These are phyloP conservation scores for Squalus acanthias DNA, from an alignment of 2,797 vertebrate genomes.

Conservation along the genomic window DNA sequence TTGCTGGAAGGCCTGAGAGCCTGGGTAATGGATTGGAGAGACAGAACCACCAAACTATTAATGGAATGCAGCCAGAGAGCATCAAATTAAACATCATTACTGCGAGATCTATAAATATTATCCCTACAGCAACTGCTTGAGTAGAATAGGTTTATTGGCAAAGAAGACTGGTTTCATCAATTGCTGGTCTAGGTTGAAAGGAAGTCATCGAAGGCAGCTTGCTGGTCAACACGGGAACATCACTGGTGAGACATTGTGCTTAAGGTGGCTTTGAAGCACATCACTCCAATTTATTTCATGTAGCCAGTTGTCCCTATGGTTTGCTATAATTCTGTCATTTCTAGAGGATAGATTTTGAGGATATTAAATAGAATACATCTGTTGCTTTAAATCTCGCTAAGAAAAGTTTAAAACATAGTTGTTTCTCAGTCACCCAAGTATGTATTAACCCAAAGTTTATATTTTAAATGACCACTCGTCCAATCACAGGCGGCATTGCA, in stretches of 20 bases:
- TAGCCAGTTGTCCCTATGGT: background rate
- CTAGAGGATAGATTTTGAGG: background rate
- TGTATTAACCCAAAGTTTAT: background rate
- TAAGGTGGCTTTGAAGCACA: background rate
- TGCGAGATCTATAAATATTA: slow-evolving; percentile 52
- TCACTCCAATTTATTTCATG: background rate
- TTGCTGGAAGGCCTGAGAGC: slow-evolving; percentile 53
- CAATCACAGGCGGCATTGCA: no score
- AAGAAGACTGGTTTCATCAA: slow-evolving; percentile 36
- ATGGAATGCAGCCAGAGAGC: slow-evolving; percentile 52
- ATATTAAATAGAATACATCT: background rate
- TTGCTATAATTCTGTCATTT: background rate
- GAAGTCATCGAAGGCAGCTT: background rate
- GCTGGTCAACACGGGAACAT: background rate
- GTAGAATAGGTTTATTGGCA: slow-evolving; percentile 43
- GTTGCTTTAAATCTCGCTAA: background rate
- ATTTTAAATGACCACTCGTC: background rate
- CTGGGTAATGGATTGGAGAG: slow-evolving; percentile 62
- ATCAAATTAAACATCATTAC: slow-evolving; percentile 52
- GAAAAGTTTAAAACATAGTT: background rate
- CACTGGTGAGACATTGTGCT: background rate
- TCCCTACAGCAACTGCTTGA: slow-evolving; percentile 47
- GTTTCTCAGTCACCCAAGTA: background rate
- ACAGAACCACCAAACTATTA: slow-evolving; percentile 51
- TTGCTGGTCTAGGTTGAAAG: background rate